Percentiles rank a stretch among this genome's conserved stretches.
Conservation (phyloP, 2,888 invertebrate genomes). For the Campaea margaritaria region DNA sequence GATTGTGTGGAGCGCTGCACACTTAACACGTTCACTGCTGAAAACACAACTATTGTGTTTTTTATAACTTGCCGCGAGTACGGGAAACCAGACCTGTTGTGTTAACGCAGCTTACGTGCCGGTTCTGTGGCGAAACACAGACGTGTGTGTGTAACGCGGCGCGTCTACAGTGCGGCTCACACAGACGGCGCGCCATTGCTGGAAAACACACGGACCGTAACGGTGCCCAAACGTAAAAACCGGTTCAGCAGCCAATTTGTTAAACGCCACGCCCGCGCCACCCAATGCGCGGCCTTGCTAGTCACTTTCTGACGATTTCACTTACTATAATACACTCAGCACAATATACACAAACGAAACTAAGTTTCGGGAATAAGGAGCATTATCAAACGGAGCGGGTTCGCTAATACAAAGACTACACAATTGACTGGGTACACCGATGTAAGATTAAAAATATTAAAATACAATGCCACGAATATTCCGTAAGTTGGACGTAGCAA, state of each 20-base stretch:
- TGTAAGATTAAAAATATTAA: conserved; percentile 5
- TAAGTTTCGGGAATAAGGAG: conserved; percentile 33
- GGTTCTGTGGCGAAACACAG: too few relatives aligned
- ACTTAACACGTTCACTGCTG: too few relatives aligned
- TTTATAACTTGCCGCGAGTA: too few relatives aligned
- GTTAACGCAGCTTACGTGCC: too few relatives aligned
- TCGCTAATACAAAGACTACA: conserved; percentile 14
- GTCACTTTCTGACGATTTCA: conserved; percentile 19
- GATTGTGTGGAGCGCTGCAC: too few relatives aligned
- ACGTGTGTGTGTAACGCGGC: too few relatives aligned
- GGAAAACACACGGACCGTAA: too few relatives aligned
- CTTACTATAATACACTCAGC: conserved; percentile 29
- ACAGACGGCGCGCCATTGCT: too few relatives aligned
- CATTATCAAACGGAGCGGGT: conserved; percentile 27
- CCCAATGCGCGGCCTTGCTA: conserved; percentile 8
- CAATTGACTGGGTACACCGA: conserved; percentile 35
- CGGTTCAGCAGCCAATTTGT: not conserved
- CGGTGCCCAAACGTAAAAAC: too few relatives aligned
- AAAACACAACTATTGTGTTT: too few relatives aligned
- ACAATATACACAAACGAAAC: conserved; percentile 37
- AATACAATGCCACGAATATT: conserved; percentile 6
- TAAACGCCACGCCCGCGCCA: not conserved
- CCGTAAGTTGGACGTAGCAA: not conserved
- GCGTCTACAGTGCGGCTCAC: too few relatives aligned
- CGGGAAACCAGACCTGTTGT: too few relatives aligned